A percentile compares a stretch with the other conserved stretches of the same genome.
phyloP scores from a whole-genome alignment of 1,140 invertebrate species.

The Rhagoletis pomonella region DNA sequence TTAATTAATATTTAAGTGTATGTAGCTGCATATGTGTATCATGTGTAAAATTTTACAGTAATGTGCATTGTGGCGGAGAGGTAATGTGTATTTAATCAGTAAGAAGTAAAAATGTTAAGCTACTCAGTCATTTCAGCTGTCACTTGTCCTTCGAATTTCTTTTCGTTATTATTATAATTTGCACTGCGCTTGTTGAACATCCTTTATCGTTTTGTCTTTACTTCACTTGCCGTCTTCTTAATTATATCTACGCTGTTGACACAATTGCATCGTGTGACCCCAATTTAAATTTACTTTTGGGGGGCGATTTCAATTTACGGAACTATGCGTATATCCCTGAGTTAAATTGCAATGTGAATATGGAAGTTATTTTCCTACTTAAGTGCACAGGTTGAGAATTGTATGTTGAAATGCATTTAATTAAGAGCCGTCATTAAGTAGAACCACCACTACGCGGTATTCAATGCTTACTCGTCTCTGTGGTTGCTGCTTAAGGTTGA shows the following conservation, averaged over 20 bases:
- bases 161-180: not conserved
- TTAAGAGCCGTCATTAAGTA: not conserved
- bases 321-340: not conserved
- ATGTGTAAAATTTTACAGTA: no score
- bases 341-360: not conserved
- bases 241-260: not conserved
- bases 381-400: not conserved
- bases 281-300: not conserved
- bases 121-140: no score
- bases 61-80: no score
- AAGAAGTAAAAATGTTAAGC: no score
- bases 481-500: not conserved
- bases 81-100: no score
- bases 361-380: not conserved
- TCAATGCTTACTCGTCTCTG: not conserved
- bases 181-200: not conserved
- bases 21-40: no score
- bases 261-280: not conserved
- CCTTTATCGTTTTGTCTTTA: not conserved
- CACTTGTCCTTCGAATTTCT: no score
- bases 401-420: slow-evolving; percentile 8
- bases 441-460: not conserved
- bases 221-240: not conserved
- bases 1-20: no score
- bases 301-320: not conserved